These are phyloP conservation scores for Caenorhabditis japonica DNA, from an alignment of 2,888 invertebrate genomes.

Conservation along the genomic window DNA sequence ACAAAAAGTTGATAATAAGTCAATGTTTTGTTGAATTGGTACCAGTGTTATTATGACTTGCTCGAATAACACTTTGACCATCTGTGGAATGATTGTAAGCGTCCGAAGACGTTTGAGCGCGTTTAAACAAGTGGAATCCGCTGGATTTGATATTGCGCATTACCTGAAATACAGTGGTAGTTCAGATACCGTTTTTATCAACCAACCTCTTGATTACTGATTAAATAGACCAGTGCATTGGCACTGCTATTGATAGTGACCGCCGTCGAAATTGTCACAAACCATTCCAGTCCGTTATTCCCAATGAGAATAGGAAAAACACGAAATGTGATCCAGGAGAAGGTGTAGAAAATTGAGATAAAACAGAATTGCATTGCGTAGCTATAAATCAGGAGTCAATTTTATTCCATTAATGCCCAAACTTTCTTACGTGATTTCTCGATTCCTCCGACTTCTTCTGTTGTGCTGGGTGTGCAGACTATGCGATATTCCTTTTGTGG, in stretches of 20 bases:
- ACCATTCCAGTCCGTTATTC: slow-evolving; percentile 48
- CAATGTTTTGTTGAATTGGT: slow-evolving; percentile 17
- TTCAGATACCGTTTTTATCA: too few relatives aligned
- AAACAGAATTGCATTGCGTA: slow-evolving; percentile 63
- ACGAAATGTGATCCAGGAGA: slow-evolving; percentile 61
- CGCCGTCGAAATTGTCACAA: slow-evolving; percentile 41
- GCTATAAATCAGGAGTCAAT: slow-evolving; percentile 31
- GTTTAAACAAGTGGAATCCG: slow-evolving; percentile 26
- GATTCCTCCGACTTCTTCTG: slow-evolving; percentile 25
- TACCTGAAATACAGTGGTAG: too few relatives aligned
- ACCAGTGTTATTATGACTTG: slow-evolving; percentile 18
- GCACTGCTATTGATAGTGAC: slow-evolving; percentile 60
- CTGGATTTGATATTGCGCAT: slow-evolving; percentile 39
- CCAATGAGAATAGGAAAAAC: slow-evolving; percentile 55
- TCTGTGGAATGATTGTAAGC: slow-evolving; percentile 32
- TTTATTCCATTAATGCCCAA: background rate
- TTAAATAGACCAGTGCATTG: slow-evolving; percentile 57
- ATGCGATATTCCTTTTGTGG: slow-evolving; percentile 31
- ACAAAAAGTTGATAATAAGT: too few relatives aligned
- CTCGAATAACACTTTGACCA: slow-evolving; percentile 26
- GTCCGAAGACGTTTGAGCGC: slow-evolving; percentile 24
- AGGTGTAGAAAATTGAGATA: slow-evolving; percentile 59
- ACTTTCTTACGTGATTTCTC: slow-evolving; percentile 49
- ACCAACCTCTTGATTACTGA: slow-evolving; percentile 56
- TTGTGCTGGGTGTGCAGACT: slow-evolving; percentile 16